phyloP scores from a whole-genome alignment of 2,113 vertebrate species.

The Thalassarche chlororhynchos region DNA sequence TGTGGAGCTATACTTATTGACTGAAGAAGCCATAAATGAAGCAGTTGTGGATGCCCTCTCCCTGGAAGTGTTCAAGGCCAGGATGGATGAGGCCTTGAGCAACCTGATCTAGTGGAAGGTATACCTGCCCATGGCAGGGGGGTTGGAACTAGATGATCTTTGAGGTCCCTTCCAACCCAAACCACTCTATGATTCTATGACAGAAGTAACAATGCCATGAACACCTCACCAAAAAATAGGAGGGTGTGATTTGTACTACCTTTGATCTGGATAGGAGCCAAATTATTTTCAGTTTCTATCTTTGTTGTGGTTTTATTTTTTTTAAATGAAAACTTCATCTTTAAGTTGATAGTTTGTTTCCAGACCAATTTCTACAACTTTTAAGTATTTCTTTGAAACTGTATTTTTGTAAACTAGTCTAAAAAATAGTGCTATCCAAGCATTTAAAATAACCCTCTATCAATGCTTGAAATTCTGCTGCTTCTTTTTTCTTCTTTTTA shows the following conservation, averaged over 20 bases:
- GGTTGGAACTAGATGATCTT: background rate
- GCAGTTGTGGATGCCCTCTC: background rate
- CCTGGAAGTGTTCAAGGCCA: too few relatives aligned
- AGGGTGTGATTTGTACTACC: background rate
- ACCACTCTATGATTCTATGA: background rate
- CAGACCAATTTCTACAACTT: background rate
- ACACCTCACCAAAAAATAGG: background rate
- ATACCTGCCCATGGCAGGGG: fast-evolving
- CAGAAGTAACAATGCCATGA: background rate
- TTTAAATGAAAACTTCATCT: background rate
- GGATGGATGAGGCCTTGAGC: background rate
- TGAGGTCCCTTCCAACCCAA: background rate
- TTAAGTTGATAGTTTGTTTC: background rate
- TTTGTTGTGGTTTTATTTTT: background rate
- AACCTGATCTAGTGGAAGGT: background rate
- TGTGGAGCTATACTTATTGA: background rate
- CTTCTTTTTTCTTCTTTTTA: background rate
- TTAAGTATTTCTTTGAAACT: background rate
- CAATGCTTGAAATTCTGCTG: background rate
- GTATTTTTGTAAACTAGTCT: background rate
- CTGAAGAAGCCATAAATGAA: background rate
- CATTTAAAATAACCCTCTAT: background rate
- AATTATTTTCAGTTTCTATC: background rate
- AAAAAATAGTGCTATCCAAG: background rate
- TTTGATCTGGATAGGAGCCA: background rate